Conservation (phyloP, 2,888 invertebrate species). For the Candidula unifasciata region DNA sequence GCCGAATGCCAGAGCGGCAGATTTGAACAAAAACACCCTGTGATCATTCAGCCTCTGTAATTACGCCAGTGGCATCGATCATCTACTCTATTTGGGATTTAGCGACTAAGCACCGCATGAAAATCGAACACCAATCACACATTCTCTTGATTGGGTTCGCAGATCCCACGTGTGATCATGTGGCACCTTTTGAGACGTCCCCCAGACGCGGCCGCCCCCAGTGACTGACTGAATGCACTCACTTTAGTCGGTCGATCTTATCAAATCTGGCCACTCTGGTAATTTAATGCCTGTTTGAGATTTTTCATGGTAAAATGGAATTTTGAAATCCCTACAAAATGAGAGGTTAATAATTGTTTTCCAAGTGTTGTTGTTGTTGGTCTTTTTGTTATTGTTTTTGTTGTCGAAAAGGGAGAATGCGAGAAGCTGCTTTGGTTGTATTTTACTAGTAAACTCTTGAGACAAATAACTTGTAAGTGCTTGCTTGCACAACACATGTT, state of each 20-base stretch:
- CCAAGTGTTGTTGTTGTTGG: no score
- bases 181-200: conserved; percentile 2
- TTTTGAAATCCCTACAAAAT: no score
- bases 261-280: conserved; percentile 1
- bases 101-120: conserved; percentile 40
- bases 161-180: neutral
- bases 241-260: conserved; percentile 11
- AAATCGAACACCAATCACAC: conserved; percentile 50
- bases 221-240: conserved; percentile 25
- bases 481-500: no score
- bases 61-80: conserved; percentile 37
- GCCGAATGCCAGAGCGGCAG: neutral
- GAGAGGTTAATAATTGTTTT: no score
- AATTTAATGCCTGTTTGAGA: conserved; percentile 10
- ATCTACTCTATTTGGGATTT: conserved; percentile 36
- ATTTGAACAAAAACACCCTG: conserved; percentile 28
- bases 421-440: no score
- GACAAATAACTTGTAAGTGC: no score
- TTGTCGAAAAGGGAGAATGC: no score
- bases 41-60: neutral
- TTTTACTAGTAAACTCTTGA: no score
- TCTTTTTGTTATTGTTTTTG: no score
- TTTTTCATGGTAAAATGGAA: neutral
- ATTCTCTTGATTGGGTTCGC: conserved; percentile 24
- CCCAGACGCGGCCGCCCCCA: neutral